Conservation (phyloP, 1,140 invertebrate genomes). For the Prorops nasuta region DNA sequence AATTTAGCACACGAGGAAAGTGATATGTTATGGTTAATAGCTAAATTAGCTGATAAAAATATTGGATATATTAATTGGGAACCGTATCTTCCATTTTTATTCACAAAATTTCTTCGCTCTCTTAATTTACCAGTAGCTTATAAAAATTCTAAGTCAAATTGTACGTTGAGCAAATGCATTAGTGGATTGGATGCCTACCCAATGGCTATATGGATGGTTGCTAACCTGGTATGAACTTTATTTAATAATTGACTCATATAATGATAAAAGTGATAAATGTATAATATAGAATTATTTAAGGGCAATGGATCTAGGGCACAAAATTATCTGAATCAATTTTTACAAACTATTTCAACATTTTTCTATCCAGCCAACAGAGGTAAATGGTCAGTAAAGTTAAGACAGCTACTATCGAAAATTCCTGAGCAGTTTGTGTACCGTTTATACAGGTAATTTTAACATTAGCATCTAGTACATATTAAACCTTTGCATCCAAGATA, state of each 20-base stretch:
- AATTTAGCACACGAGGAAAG: constrained; percentile 71
- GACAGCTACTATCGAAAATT: constrained; percentile 64
- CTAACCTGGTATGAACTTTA: constrained; percentile 36
- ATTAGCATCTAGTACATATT: no score
- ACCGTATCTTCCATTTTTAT: constrained; percentile 78
- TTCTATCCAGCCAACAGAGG: constrained; percentile 87
- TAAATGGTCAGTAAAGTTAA: constrained; percentile 68
- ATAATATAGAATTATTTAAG: constrained; percentile 37
- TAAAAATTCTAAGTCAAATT: no score
- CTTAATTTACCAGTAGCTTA: constrained; percentile 80
- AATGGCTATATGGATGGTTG: constrained; percentile 58
- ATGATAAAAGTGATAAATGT: background rate
- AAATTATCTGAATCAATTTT: constrained; percentile 75
- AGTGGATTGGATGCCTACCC: constrained; percentile 60
- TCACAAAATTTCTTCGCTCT: constrained; percentile 72
- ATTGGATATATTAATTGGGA: constrained; percentile 88
- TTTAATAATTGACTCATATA: background rate
- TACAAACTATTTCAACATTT: constrained; percentile 84
- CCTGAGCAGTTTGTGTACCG: constrained; percentile 61
- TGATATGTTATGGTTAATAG: constrained; percentile 71
- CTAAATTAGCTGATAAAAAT: constrained; percentile 70
- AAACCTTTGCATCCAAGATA: no score
- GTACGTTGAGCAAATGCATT: constrained; percentile 51
- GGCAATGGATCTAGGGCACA: constrained; percentile 63
- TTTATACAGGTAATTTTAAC: constrained; percentile 58